A percentile compares a stretch with the other conserved stretches of the same genome.
These are phyloP conservation scores for Lasaia peninsularis DNA, from an alignment of 1,140 invertebrate species.

Conservation along the genomic window DNA sequence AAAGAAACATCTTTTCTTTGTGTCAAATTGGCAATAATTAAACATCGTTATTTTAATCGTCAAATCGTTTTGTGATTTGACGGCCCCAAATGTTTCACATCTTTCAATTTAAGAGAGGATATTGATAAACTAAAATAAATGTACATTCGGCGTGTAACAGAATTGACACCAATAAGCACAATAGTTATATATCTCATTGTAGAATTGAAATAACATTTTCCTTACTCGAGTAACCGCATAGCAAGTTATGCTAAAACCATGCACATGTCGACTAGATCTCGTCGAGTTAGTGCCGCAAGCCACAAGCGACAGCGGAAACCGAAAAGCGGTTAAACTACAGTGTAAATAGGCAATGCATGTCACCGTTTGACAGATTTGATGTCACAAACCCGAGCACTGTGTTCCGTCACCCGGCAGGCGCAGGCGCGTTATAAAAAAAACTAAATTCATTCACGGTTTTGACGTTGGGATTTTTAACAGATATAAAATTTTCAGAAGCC, in stretches of 20 bases:
- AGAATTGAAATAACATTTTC: constrained; percentile 75
- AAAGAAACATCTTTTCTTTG: too few relatives aligned
- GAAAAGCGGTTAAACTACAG: constrained; percentile 45
- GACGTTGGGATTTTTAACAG: not conserved
- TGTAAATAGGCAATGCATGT: constrained; percentile 77
- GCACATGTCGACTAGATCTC: constrained; percentile 65
- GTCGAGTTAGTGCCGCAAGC: constrained; percentile 43
- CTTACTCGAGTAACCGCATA: constrained; percentile 71
- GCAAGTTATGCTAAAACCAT: constrained; percentile 75
- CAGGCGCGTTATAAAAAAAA: constrained; percentile 44
- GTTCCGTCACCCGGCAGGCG: constrained; percentile 74
- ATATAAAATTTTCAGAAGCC: not conserved
- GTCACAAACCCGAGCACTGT: constrained; percentile 77
- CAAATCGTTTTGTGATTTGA: too few relatives aligned
- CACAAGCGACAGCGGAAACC: constrained; percentile 36
- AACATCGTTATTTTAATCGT: too few relatives aligned
- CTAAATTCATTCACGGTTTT: not conserved
- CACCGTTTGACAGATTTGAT: constrained; percentile 77
- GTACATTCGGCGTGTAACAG: too few relatives aligned
- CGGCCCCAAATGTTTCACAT: too few relatives aligned
- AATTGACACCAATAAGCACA: constrained; percentile 51
- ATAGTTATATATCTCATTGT: constrained; percentile 75
- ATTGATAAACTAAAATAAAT: too few relatives aligned
- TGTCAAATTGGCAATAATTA: too few relatives aligned
- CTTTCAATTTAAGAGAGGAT: too few relatives aligned